Percentiles rank a stretch among this genome's conserved stretches.
Evolutionary conservation across 2,113 vertebrate species (phyloP).

Genomic region (Macquaria australasica): DNA sequence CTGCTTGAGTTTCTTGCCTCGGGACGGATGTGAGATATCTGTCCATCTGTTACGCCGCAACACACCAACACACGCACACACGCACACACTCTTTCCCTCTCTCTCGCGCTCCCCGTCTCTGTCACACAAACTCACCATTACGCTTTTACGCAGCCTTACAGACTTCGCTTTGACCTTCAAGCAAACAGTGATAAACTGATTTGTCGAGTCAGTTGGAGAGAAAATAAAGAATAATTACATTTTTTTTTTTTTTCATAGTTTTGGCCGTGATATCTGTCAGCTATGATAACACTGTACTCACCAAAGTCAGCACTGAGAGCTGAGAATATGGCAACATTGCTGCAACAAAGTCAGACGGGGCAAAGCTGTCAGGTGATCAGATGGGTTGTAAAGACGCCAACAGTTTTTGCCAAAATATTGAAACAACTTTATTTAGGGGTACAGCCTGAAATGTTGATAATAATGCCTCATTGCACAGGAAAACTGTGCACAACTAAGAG

Average conservation of each 20-base stretch:
- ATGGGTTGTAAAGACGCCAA: neutral
- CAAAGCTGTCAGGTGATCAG: neutral
- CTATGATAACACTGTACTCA: neutral
- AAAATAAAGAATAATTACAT: neutral
- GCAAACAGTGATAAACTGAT: conserved; percentile 34
- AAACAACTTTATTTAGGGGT: neutral
- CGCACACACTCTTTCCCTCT: conserved; percentile 41
- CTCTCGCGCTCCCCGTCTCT: neutral
- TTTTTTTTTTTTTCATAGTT: neutral
- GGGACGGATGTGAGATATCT: conserved; percentile 81
- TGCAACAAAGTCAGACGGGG: neutral
- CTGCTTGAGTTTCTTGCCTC: conserved; percentile 82
- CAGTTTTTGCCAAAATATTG: neutral
- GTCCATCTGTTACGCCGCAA: conserved; percentile 81
- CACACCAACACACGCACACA: conserved; percentile 58
- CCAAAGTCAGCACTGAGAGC: neutral
- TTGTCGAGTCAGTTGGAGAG: conserved; percentile 18
- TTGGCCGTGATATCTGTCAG: neutral
- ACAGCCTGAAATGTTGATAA: neutral
- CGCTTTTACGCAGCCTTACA: neutral
- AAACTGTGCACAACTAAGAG: neutral
- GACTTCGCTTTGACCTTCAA: conserved; percentile 38
- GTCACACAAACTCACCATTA: conserved; percentile 21
- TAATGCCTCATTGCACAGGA: neutral
- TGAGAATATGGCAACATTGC: neutral